Conservation (phyloP, 2,888 invertebrate species). For the Dendrolimus houi region DNA sequence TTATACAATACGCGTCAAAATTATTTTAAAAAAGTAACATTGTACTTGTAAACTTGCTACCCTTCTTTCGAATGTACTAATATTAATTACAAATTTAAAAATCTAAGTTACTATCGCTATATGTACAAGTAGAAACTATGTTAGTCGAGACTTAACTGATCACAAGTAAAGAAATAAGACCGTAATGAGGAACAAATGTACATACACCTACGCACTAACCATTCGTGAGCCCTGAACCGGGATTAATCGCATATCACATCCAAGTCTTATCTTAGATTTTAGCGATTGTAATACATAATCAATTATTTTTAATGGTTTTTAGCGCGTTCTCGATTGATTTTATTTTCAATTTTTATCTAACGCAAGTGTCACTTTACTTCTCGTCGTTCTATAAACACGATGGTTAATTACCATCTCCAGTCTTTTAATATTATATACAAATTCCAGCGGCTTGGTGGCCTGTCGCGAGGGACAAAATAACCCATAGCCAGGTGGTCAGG, state of each 20-base stretch:
- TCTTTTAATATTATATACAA: too few relatives aligned
- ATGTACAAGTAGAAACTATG: slow-evolving; percentile 57
- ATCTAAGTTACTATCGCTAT: slow-evolving; percentile 37
- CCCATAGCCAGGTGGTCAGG: too few relatives aligned
- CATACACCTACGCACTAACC: slow-evolving; percentile 60
- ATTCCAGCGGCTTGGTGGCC: too few relatives aligned
- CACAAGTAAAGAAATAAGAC: slow-evolving; percentile 60
- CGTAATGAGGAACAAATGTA: slow-evolving; percentile 70
- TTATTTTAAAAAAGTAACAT: slow-evolving; percentile 65
- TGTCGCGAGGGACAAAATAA: too few relatives aligned
- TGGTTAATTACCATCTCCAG: too few relatives aligned
- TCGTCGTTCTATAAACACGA: too few relatives aligned
- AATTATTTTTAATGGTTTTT: too few relatives aligned
- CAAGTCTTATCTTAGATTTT: slow-evolving; percentile 9
- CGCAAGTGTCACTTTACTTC: too few relatives aligned
- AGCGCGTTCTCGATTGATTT: too few relatives aligned
- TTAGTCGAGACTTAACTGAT: slow-evolving; percentile 71
- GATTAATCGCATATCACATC: slow-evolving; percentile 61
- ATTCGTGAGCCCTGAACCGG: slow-evolving; percentile 36
- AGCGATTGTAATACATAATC: too few relatives aligned
- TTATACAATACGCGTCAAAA: slow-evolving; percentile 69
- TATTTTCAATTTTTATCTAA: too few relatives aligned
- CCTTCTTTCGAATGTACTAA: slow-evolving; percentile 62
- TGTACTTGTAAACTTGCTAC: slow-evolving; percentile 70
- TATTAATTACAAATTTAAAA: slow-evolving; percentile 35